Percentiles rank a stretch among this genome's conserved stretches.
Evolutionary conservation across 2,888 invertebrate species (phyloP).

Genomic region (Lacanobia wlatinum): DNA sequence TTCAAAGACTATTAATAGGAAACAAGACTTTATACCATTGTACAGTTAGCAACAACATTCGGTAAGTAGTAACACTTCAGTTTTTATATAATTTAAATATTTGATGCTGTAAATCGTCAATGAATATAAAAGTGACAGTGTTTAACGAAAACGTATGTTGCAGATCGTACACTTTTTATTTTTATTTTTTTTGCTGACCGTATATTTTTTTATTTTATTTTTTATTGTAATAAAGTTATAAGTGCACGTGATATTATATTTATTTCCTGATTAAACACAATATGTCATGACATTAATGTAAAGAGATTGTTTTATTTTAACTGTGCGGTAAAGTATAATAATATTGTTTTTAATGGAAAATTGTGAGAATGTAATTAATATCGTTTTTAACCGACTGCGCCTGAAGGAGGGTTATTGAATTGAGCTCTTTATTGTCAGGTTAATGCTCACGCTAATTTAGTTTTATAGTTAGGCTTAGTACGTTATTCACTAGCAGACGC

Average conservation of each 20-base stretch:
- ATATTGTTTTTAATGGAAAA: constrained; percentile 16
- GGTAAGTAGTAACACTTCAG: not conserved
- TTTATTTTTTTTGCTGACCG: constrained; percentile 3
- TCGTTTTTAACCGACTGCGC: too few species aligned
- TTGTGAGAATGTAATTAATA: constrained; percentile 8
- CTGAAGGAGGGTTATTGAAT: not conserved
- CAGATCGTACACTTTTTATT: too few species aligned
- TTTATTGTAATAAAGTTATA: constrained; percentile 36
- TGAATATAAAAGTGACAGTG: too few species aligned
- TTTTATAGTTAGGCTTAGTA: too few species aligned
- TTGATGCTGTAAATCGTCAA: not conserved
- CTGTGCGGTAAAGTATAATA: constrained; percentile 11
- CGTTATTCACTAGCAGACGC: too few species aligned
- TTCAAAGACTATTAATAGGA: constrained; percentile 71
- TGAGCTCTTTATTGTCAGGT: not conserved
- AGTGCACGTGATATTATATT: constrained; percentile 38
- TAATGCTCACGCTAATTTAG: not conserved
- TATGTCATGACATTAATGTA: constrained; percentile 33
- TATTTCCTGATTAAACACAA: constrained; percentile 53
- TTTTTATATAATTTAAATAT: not conserved
- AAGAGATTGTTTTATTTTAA: constrained; percentile 45
- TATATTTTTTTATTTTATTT: constrained; percentile 38
- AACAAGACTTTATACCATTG: constrained; percentile 56
- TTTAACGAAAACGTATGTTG: not conserved
- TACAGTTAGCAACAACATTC: constrained; percentile 9